Percentiles rank a stretch among this genome's conserved stretches.
Conservation (phyloP, 1,140 invertebrate genomes). For the Teleopsis dalmanni region DNA sequence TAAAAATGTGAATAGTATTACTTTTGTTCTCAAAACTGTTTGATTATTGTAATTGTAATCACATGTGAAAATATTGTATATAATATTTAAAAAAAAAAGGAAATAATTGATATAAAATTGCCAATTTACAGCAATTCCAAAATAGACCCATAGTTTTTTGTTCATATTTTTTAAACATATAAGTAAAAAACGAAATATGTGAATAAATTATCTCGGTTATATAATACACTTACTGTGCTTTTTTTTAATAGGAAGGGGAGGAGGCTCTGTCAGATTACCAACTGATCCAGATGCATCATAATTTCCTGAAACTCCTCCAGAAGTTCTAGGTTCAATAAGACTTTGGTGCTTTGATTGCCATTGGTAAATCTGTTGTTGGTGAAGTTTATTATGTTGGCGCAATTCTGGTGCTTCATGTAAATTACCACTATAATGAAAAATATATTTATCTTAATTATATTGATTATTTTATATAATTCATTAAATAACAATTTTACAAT, state of each 20-base stretch:
- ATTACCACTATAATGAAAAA: not conserved
- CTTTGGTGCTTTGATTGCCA: slow-evolving; percentile 35
- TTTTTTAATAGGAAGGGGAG: slow-evolving; percentile 84
- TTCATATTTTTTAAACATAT: slow-evolving; percentile 9
- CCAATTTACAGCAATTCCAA: slow-evolving; percentile 14
- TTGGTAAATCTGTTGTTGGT: slow-evolving; percentile 20
- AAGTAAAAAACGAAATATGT: slow-evolving; percentile 13
- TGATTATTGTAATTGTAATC: too few relatives aligned
- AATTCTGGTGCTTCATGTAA: slow-evolving; percentile 6
- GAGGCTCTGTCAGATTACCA: slow-evolving; percentile 57
- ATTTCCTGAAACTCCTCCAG: slow-evolving; percentile 16
- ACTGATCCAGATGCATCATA: slow-evolving; percentile 23
- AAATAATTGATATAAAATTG: slow-evolving; percentile 17
- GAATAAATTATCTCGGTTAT: slow-evolving; percentile 20
- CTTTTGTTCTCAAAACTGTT: too few relatives aligned
- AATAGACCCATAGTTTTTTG: slow-evolving; percentile 4
- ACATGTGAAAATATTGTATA: too few relatives aligned
- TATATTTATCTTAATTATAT: too few relatives aligned
- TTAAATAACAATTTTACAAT: too few relatives aligned
- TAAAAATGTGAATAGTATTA: too few relatives aligned
- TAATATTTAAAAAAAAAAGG: too few relatives aligned
- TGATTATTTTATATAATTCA: too few relatives aligned
- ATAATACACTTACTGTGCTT: slow-evolving; percentile 76
- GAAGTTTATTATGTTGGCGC: slow-evolving; percentile 10
- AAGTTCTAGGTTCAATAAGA: slow-evolving; percentile 29